A percentile compares a stretch with the other conserved stretches of the same genome.
These are phyloP conservation scores for Eudemis profundana DNA, from an alignment of 2,888 invertebrate species.

Conservation along the genomic window DNA sequence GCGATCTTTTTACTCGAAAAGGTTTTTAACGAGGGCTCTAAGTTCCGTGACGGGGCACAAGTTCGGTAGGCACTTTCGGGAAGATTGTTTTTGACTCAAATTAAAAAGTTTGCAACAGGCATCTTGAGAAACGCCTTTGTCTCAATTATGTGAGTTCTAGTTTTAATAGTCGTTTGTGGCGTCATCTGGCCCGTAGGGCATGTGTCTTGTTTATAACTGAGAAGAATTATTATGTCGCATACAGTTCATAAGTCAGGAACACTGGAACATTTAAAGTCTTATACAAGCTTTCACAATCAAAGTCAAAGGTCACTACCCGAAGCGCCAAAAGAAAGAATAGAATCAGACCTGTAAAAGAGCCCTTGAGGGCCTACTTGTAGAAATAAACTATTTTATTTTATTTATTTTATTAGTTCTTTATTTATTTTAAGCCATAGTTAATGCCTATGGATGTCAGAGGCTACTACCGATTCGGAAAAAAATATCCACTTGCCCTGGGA, in stretches of 20 bases:
- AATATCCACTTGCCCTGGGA: no score
- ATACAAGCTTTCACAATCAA: no score
- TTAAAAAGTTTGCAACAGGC: conserved; percentile 55
- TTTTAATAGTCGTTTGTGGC: conserved; percentile 19
- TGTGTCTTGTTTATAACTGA: background rate
- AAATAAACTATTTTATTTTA: no score
- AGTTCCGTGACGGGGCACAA: conserved; percentile 32
- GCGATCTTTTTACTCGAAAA: conserved; percentile 45
- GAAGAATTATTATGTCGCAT: background rate
- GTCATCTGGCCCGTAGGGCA: background rate
- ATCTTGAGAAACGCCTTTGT: conserved; percentile 34
- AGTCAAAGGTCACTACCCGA: no score
- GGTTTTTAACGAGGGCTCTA: conserved; percentile 56
- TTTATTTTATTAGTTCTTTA: no score
- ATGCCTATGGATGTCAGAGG: no score
- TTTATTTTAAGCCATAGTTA: no score
- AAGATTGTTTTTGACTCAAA: conserved; percentile 57
- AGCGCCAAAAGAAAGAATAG: no score
- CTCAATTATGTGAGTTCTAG: conserved; percentile 35
- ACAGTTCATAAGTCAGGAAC: background rate
- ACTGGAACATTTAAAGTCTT: background rate
- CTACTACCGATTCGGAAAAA: no score
- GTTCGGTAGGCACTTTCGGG: conserved; percentile 45
- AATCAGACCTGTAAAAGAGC: no score
- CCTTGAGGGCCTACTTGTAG: no score